Evolutionary conservation across 2,113 vertebrate species (phyloP), one percentile per base, ranked within the genome.

Genomic region (Mobula birostris): DNA sequence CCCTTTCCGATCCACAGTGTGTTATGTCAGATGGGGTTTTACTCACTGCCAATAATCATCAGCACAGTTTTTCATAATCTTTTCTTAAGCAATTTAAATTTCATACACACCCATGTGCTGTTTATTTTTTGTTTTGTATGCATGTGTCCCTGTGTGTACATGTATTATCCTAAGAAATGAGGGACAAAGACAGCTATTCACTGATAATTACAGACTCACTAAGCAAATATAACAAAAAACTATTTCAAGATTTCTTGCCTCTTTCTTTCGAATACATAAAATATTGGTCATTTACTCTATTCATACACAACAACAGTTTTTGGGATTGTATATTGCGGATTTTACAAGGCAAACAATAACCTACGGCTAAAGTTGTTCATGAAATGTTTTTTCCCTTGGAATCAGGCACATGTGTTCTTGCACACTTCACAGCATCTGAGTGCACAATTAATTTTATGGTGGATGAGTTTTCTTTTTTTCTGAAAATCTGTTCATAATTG

Each of bases 401-500:
- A 93, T 93, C 90, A 93, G 90, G 90, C 90, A 93, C 90, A 93
- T 93, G 90, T 93, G 90, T 93, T 93, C 19, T 93, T 93, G 90
- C 90, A 93, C 90, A 93, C 91, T 93, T 93, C 91, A 93, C 91
- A 93, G 91, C 91, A 74, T 93, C 91, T 93, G 91, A 93, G 91
- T 74, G 91, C 91, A 93, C 91, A 93, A 93, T 93, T 93, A 93
- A 93, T 93, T 93, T 93, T 93, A 93, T 93, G 91, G 91, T 93
- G 91, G 91, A 93, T 93, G 91, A 74, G 91, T 93, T 93, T 93
- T 93, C 91, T 93, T 93, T 90, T 66, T 82, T 93, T 93, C 91
- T 93, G 91, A 74, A 61, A 94, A 27, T 95, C 96, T 96, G 95
- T 95, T 96, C 97, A 96, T 97, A 97, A 97, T 97, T 97, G 97